Evolutionary conservation across 2,113 vertebrate genomes (phyloP), one percentile per base, ranked within the genome.

Genomic region (Tonatia bakeri): DNA sequence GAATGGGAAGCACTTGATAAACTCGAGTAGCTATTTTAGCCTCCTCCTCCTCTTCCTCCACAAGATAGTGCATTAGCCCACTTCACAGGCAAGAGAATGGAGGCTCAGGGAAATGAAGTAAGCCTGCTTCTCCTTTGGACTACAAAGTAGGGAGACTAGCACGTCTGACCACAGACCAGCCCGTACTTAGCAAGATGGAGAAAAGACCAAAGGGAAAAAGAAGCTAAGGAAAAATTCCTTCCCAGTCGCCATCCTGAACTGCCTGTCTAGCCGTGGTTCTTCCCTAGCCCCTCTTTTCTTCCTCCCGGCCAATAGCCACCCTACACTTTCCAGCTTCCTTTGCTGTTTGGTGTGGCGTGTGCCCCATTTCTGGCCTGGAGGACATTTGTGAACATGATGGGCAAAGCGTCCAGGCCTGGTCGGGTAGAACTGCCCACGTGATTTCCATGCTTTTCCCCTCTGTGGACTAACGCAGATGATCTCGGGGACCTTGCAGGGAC

Each of bases 401-500:
- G 36, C 28, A 36, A 6, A 4, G 40, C n/a, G 1, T 31, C 28
- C 40, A 2, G 13, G n/a, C 50, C n/a, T 17, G 17, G 22, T 5
- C 40, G 1, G 1, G 7, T 0, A 4, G 4, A 50, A 16, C 16
- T 0, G 10, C 13, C 31, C 64, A 2, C 1, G 0, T 26, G 1
- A 16, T 20, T 11, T 52, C 33, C 28, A 4, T 0, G 11, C 17
- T 50, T 43, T 15, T 72, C 24, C 43, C 31, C 33, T 45, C 64
- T 4, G 12, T 3, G 4, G 61, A 64, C 36, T 26, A 36, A 36
- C 1, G 13, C 6, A 13, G 40, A 28, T 1, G 7, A 54, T 17
- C 26, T 1, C 12, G 0, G 73, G 75, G 82, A 80, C 13, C 61
- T 31, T 7, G 1, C 15, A 26, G 40, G 22, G 56, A 17, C 4